Evolutionary conservation across 2,113 vertebrate species (phyloP).

Genomic region (Morone chrysops): DNA sequence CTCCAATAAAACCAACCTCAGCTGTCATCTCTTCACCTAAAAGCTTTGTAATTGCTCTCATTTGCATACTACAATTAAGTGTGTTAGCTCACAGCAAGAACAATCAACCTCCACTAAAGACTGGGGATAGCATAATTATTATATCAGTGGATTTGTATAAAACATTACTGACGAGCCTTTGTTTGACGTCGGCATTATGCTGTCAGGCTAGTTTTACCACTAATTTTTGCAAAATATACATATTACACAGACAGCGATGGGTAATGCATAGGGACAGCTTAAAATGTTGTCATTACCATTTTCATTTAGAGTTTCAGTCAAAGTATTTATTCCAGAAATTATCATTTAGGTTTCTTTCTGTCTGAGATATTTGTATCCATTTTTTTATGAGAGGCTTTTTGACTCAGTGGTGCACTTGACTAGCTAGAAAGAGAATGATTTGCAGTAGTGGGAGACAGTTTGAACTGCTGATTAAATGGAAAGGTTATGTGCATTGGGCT

Average conservation of each 20-base stretch:
- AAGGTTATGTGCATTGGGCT: slow-evolving; percentile 81
- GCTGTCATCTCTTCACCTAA: slow-evolving; percentile 99
- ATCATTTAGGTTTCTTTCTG: slow-evolving; percentile 28
- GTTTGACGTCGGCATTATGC: slow-evolving; percentile 64
- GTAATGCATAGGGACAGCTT: slow-evolving; percentile 41
- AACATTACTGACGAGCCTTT: slow-evolving; percentile 76
- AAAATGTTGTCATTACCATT: slow-evolving; percentile 32
- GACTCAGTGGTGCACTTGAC: slow-evolving; percentile 68
- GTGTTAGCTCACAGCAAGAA: slow-evolving; percentile 99
- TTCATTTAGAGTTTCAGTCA: slow-evolving; percentile 13
- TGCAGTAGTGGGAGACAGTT: slow-evolving; percentile 77
- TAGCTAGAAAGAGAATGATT: slow-evolving; percentile 70
- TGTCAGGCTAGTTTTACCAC: slow-evolving; percentile 51
- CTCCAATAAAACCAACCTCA: slow-evolving; percentile 97
- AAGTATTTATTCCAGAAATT: slow-evolving; percentile 10
- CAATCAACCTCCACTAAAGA: slow-evolving; percentile 94
- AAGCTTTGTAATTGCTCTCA: slow-evolving; percentile 99
- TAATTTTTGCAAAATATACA: slow-evolving; percentile 57
- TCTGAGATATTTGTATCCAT: slow-evolving; percentile 63
- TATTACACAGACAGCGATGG: slow-evolving; percentile 38
- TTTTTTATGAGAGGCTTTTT: slow-evolving; percentile 74
- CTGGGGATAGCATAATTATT: slow-evolving; percentile 84
- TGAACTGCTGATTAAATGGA: slow-evolving; percentile 83
- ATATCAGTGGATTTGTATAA: slow-evolving; percentile 83
- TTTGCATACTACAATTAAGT: slow-evolving; percentile 99